These are phyloP conservation scores for Platynereis dumerilii DNA, from an alignment of 2,888 invertebrate genomes.

Conservation along the genomic window DNA sequence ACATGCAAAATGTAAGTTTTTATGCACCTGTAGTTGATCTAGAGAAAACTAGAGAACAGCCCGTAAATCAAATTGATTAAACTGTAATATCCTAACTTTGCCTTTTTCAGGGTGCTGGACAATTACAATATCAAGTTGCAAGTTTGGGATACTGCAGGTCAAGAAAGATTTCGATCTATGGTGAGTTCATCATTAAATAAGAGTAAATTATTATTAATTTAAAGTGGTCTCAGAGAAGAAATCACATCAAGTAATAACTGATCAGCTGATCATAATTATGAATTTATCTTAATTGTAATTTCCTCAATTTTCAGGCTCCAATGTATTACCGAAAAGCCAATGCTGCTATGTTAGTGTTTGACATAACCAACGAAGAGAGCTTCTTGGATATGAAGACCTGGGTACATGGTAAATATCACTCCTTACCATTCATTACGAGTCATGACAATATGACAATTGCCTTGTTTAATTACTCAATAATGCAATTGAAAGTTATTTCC, in stretches of 20 bases:
- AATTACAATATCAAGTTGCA: constrained; percentile 64
- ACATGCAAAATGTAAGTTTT: constrained; percentile 79
- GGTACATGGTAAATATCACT: constrained; percentile 72
- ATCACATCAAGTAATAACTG: no score
- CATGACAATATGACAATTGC: background rate
- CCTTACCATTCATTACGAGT: no score
- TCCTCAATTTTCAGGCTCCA: no score
- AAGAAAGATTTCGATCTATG: constrained; percentile 87
- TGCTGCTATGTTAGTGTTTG: constrained; percentile 86
- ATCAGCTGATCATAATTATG: no score
- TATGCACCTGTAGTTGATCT: background rate
- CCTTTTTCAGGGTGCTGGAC: constrained; percentile 54
- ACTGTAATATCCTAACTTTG: no score
- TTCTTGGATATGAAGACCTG: constrained; percentile 84
- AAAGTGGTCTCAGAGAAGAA: no score
- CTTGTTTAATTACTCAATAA: no score
- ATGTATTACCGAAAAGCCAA: constrained; percentile 94
- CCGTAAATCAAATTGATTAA: background rate
- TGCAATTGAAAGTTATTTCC: background rate
- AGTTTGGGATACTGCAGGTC: constrained; percentile 91
- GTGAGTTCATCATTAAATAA: no score
- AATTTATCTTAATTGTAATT: no score
- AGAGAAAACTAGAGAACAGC: background rate
- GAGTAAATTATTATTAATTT: no score
- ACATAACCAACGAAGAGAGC: constrained; percentile 78